A percentile compares a stretch with the other conserved stretches of the same genome.
These are phyloP conservation scores for Crossocerus cetratus DNA, from an alignment of 2,888 invertebrate species.

Conservation along the genomic window DNA sequence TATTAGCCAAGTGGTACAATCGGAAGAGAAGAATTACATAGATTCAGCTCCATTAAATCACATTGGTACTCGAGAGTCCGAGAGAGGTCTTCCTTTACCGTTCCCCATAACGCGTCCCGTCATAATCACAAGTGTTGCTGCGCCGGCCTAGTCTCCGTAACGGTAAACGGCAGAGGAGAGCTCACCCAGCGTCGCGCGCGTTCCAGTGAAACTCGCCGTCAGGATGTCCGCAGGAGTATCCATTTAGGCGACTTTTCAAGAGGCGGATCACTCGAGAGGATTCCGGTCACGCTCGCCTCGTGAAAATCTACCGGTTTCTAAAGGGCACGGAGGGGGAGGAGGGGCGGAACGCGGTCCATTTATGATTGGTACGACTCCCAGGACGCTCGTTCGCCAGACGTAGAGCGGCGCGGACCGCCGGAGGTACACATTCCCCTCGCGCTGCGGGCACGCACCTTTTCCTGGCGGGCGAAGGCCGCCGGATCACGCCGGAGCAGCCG, in stretches of 20 bases:
- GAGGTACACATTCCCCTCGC: constrained; percentile 14
- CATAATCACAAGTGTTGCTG: no score
- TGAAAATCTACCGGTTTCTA: constrained; percentile 46
- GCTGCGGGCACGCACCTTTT: constrained; percentile 12
- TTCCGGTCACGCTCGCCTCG: constrained; percentile 42
- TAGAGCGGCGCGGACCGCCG: constrained; percentile 10
- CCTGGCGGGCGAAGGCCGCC: no score
- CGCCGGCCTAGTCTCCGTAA: neutral
- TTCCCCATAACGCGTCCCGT: no score
- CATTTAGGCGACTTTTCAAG: neutral
- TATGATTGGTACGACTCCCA: constrained; percentile 69
- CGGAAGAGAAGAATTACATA: no score
- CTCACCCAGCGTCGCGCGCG: no score
- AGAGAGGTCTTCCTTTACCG: no score
- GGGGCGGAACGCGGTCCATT: constrained; percentile 29
- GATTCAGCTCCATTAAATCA: no score
- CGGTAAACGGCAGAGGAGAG: neutral
- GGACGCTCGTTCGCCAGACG: constrained; percentile 61
- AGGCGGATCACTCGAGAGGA: neutral
- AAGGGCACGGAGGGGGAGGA: neutral
- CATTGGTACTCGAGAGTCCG: no score
- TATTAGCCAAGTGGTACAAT: no score
- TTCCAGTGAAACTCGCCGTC: constrained; percentile 29
- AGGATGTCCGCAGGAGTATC: constrained; percentile 1
- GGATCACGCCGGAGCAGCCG: constrained; percentile 27